Conservation (phyloP, 2,797 vertebrate species). For the Brachyrhaphis roseni region DNA sequence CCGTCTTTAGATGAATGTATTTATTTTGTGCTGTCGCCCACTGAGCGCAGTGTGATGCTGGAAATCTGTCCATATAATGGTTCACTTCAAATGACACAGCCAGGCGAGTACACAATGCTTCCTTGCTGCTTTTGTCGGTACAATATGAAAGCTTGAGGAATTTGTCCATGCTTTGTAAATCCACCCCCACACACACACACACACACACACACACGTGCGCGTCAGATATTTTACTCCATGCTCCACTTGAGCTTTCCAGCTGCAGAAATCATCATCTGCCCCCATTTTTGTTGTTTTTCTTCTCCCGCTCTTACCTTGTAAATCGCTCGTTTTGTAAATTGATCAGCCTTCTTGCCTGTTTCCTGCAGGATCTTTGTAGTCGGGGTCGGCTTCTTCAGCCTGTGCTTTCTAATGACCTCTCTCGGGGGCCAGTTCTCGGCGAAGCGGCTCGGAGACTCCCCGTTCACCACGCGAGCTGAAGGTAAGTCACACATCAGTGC, state of each 20-base stretch:
- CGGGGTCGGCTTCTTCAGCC: conserved; percentile 96
- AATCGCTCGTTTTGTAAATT: conserved; percentile 21
- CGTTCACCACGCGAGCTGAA: conserved; percentile 93
- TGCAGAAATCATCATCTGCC: conserved; percentile 8
- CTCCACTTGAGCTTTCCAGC: neutral
- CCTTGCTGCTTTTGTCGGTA: conserved; percentile 7
- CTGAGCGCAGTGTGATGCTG: conserved; percentile 39
- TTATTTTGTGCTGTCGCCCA: conserved; percentile 35
- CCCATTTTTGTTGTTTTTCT: neutral
- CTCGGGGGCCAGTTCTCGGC: conserved; percentile 94
- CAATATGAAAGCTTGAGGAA: conserved; percentile 18
- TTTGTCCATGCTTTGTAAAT: neutral
- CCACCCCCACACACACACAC: neutral
- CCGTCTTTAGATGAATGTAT: conserved; percentile 36
- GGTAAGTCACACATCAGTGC: conserved; percentile 76
- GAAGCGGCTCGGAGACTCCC: conserved; percentile 90
- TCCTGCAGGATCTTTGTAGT: conserved; percentile 91
- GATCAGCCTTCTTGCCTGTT: conserved; percentile 26
- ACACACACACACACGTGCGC: neutral
- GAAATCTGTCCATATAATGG: conserved; percentile 22
- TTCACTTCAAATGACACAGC: conserved; percentile 47
- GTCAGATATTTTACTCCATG: neutral
- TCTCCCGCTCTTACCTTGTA: conserved; percentile 12
- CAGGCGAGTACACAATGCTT: conserved; percentile 30
- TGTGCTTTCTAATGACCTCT: conserved; percentile 98